Base-by-base conservation (phyloP, 2,888 invertebrate species). In the Nineta flava region DNA sequence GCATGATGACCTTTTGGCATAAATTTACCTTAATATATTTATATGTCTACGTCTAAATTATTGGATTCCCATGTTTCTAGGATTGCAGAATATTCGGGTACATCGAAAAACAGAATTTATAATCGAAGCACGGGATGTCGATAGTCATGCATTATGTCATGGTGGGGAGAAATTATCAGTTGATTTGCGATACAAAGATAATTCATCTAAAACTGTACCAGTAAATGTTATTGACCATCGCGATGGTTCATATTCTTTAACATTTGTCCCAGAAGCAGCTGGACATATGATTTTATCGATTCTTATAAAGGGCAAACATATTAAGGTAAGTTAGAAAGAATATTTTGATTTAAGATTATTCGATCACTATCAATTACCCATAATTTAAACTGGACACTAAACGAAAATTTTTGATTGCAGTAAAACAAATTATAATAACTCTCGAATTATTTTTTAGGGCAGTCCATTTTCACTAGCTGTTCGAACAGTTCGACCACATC, bases 401-500 rank as follows among this genome's bases (percentile, higher is more conserved):
- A n/a, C n/a, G n/a, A n/a, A n/a, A n/a, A n/a, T n/a, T n/a, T n/a
- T n/a, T n/a, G n/a, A n/a, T n/a, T n/a, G n/a, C n/a, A n/a, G 12
- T 35, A 13, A 35, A 35, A 4, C 2, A n/a, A 35, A 35, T 35
- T 35, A 6, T n/a, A 4, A 19, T 3, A 26, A 26, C 7, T 26
- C 26, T 26, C 26, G 26, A 26, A 26, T 26, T 26, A 26, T 26
- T 55, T 60, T 61, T 38, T 63, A 82, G 81, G 81, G 79, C 47
- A 82, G 80, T 61, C 84, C 84, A 6, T 81, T 78, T 61, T 69
- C 73, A 1, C 74, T 83, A 48, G 69, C 72, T 21, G 81, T 79
- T 1, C 73, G 80, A n/a, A 74, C 75, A 4, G 66, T 76, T 38
- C 70, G 75, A 46, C 73, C 76, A 1, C 87, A 87, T 63, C 70